Evolutionary conservation across 1,140 invertebrate genomes (phyloP).

Genomic region (Aphidius gifuensis): DNA sequence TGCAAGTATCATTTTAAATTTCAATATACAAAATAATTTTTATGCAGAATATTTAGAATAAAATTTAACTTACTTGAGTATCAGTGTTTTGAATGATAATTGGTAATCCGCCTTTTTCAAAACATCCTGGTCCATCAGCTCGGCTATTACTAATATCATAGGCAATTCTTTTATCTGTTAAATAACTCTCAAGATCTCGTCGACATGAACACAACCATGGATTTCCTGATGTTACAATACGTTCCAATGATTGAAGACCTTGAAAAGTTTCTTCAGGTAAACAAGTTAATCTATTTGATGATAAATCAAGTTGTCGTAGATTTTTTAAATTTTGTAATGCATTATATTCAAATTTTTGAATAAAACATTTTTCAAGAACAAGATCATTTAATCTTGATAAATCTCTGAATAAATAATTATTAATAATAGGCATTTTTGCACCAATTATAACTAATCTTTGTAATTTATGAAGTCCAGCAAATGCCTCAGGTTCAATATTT

Average conservation of each 20-base stretch:
- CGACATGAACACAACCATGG: conserved; percentile 37
- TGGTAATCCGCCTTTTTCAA: neutral
- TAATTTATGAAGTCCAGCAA: conserved; percentile 38
- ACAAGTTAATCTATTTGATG: conserved; percentile 32
- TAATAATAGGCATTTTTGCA: conserved; percentile 27
- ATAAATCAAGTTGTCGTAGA: conserved; percentile 30
- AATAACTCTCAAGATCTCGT: conserved; percentile 23
- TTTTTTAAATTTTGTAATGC: conserved; percentile 25
- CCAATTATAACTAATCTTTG: conserved; percentile 32
- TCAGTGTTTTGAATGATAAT: conserved; percentile 1
- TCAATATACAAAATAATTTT: neutral
- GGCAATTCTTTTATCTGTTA: conserved; percentile 27
- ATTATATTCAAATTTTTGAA: conserved; percentile 29
- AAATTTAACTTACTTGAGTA: conserved; percentile 11
- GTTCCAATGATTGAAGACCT: conserved; percentile 26
- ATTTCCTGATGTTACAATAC: conserved; percentile 32
- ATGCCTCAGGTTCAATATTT: conserved; percentile 34
- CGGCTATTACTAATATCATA: conserved; percentile 32
- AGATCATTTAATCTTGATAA: conserved; percentile 33
- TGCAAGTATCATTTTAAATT: neutral
- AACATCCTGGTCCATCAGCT: conserved; percentile 23
- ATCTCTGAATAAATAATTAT: conserved; percentile 35
- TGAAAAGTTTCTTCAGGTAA: conserved; percentile 26
- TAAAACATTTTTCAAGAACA: conserved; percentile 29
- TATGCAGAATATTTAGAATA: neutral